These are phyloP conservation scores for Scytalopus superciliaris DNA, from an alignment of 2,113 vertebrate species.

Conservation along the genomic window DNA sequence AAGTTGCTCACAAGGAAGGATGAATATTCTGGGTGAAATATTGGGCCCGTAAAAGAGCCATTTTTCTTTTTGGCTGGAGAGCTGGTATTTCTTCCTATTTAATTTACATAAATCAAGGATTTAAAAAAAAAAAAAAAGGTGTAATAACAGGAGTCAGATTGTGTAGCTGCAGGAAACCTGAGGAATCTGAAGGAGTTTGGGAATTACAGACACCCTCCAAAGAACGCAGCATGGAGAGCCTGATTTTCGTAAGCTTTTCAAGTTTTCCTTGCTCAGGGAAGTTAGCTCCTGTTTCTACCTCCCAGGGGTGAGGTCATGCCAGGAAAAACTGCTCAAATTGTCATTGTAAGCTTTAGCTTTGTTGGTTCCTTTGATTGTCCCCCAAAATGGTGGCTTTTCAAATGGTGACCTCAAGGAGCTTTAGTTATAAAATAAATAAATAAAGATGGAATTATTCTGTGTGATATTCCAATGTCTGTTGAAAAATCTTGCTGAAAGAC, in stretches of 20 bases:
- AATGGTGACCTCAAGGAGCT: background rate
- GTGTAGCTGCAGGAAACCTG: constrained; percentile 8
- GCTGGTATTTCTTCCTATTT: constrained; percentile 57
- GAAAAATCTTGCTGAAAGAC: background rate
- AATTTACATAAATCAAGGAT: constrained; percentile 67
- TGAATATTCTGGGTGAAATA: constrained; percentile 69
- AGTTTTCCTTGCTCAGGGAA: background rate
- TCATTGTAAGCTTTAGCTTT: background rate
- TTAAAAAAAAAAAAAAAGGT: background rate
- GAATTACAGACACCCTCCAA: background rate
- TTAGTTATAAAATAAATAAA: background rate
- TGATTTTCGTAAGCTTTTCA: background rate
- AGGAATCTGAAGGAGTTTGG: background rate
- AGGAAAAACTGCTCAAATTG: background rate
- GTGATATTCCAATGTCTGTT: background rate
- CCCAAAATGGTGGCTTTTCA: background rate
- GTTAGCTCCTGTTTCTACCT: background rate
- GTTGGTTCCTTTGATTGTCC: background rate
- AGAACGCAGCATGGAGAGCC: background rate
- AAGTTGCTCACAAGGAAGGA: constrained; percentile 58
- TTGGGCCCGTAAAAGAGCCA: constrained; percentile 49
- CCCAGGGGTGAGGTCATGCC: background rate
- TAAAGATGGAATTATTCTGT: background rate
- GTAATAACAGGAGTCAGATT: constrained; percentile 23
- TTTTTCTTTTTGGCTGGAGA: constrained; percentile 57